Evolutionary conservation across 2,113 vertebrate species (phyloP).

Genomic region (Rousettus leschenaultii): DNA sequence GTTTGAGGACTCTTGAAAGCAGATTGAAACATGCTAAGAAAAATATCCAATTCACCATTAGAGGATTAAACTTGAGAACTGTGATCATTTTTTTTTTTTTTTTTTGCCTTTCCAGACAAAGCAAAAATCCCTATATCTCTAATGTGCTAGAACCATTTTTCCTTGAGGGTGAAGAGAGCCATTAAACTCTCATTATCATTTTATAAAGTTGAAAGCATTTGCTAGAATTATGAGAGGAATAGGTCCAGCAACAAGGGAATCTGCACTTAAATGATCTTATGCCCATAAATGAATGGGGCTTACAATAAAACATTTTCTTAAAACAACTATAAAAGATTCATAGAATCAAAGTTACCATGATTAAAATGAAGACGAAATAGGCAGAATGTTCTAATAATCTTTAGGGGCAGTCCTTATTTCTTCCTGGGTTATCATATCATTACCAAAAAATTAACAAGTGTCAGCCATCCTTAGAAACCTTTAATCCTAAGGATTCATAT

Average conservation of each 20-base stretch:
- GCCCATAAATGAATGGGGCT: background rate
- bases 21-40: background rate
- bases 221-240: background rate
- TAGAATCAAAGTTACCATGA: constrained; percentile 2
- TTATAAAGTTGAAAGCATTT: constrained; percentile 12
- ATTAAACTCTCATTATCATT: constrained; percentile 41
- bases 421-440: constrained; percentile 12
- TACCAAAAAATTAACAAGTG: constrained; percentile 51
- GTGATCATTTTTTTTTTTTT: background rate
- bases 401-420: constrained; percentile 25
- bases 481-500: constrained; percentile 32
- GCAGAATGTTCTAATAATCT: background rate
- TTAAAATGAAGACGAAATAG: constrained; percentile 11
- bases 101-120: constrained; percentile 28
- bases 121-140: background rate
- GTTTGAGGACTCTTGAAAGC: background rate
- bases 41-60: background rate
- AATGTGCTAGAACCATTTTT: background rate
- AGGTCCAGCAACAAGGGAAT: background rate
- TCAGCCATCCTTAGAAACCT: background rate
- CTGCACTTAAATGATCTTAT: background rate
- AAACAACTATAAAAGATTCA: background rate
- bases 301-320: constrained; percentile 18
- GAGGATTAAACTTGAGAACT: background rate
- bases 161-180: background rate